A percentile compares a stretch with the other conserved stretches of the same genome.
phyloP scores from a whole-genome alignment of 2,888 invertebrate genomes.

The Diaperis boleti region DNA sequence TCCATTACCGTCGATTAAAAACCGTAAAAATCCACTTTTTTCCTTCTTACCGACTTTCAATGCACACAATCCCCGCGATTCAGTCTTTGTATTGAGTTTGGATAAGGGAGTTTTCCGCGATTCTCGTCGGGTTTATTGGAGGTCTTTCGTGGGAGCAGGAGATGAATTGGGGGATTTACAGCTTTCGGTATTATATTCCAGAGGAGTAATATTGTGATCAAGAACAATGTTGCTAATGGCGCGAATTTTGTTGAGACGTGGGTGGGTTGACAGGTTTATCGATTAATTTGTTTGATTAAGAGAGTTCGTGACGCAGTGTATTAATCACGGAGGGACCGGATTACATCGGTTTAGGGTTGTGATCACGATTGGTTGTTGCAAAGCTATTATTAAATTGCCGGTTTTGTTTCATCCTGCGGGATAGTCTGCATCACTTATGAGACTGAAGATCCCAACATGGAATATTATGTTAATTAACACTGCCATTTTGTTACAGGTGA shows the following conservation, averaged over 20 bases:
- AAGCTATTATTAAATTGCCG: not conserved
- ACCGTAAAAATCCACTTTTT: not conserved
- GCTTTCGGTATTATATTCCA: not conserved
- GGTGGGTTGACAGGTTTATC: not conserved
- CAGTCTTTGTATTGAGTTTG: slow-evolving; percentile 4
- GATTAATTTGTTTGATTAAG: not conserved
- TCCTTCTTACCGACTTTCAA: not conserved
- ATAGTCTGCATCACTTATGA: too few relatives aligned
- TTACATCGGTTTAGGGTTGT: slow-evolving; percentile 1
- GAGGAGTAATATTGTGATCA: not conserved
- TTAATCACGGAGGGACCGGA: not conserved
- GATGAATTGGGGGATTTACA: not conserved
- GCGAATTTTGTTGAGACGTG: not conserved
- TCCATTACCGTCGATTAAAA: slow-evolving; percentile 1
- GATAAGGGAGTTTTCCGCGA: not conserved
- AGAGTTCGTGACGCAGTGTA: not conserved
- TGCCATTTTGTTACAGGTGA: too few relatives aligned
- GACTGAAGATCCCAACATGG: too few relatives aligned
- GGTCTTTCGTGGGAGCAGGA: not conserved
- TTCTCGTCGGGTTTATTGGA: not conserved
- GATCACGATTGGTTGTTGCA: not conserved
- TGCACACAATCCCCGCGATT: not conserved
- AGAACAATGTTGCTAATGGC: not conserved
- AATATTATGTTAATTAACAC: too few relatives aligned
- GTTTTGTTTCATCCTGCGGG: too few relatives aligned